These are phyloP conservation scores for Oxygymnocypris stewartii DNA, from an alignment of 2,113 vertebrate genomes.

Conservation along the genomic window DNA sequence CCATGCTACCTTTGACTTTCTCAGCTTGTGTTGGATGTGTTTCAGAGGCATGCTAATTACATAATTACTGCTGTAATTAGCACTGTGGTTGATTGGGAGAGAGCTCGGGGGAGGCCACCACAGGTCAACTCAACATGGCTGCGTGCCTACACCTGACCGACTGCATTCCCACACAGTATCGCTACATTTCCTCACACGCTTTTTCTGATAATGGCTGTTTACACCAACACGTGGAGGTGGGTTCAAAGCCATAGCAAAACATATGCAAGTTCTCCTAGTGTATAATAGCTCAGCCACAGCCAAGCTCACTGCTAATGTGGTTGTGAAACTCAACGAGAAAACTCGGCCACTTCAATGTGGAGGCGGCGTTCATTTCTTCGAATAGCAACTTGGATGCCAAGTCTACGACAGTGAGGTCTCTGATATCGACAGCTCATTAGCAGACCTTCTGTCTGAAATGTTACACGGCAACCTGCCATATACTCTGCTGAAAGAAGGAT, in stretches of 20 bases:
- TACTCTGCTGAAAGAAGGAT: background rate
- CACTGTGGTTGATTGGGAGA: conserved; percentile 68
- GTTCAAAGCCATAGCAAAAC: conserved; percentile 41
- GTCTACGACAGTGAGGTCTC: conserved; percentile 24
- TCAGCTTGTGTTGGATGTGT: conserved; percentile 53
- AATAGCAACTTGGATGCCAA: background rate
- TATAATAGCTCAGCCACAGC: conserved; percentile 32
- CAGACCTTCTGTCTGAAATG: conserved; percentile 48
- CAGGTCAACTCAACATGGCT: conserved; percentile 58
- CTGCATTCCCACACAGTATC: conserved; percentile 37
- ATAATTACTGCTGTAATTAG: conserved; percentile 71
- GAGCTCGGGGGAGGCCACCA: conserved; percentile 54
- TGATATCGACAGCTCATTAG: conserved; percentile 46
- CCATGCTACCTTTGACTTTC: conserved; percentile 51
- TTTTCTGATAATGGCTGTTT: conserved; percentile 41
- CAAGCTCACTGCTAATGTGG: conserved; percentile 26
- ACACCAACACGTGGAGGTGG: conserved; percentile 35
- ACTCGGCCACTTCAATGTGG: conserved; percentile 10
- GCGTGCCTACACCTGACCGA: conserved; percentile 53
- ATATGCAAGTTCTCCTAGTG: conserved; percentile 15
- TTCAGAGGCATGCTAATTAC: conserved; percentile 66
- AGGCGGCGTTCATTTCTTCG: background rate
- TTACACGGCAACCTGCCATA: conserved; percentile 22
- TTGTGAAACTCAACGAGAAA: conserved; percentile 14
- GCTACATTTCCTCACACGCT: background rate